These are phyloP conservation scores for Gymnoscopelus braueri DNA, from an alignment of 2,797 vertebrate genomes.

Conservation along the genomic window DNA sequence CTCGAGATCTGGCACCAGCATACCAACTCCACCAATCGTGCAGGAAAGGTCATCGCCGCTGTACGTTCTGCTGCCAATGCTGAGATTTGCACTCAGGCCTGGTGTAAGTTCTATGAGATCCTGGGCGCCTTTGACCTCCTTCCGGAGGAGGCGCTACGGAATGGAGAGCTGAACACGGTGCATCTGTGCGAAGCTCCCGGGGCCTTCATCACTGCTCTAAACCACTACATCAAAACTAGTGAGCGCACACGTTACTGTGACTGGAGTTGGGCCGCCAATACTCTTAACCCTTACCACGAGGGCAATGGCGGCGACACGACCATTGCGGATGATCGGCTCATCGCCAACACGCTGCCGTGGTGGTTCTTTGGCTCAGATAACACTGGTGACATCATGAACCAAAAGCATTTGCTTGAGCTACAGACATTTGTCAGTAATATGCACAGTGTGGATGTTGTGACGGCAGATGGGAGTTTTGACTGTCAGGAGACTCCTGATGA, in stretches of 20 bases:
- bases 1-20: constrained; percentile 93
- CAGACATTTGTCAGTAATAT: constrained; percentile 83
- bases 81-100: constrained; percentile 95
- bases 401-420: constrained; percentile 87
- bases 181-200: constrained; percentile 97
- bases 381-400: constrained; percentile 91
- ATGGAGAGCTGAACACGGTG: constrained; percentile 87
- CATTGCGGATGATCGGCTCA: constrained; percentile 91
- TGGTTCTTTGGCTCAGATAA: constrained; percentile 98
- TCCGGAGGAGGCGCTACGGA: constrained; percentile 81
- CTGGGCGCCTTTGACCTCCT: constrained; percentile 86
- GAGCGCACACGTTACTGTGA: constrained; percentile 79
- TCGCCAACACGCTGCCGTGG: constrained; percentile 89
- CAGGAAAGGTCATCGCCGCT: constrained; percentile 86
- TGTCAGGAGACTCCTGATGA: constrained; percentile 97
- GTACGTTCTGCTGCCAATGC: constrained; percentile 87
- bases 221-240: constrained; percentile 91
- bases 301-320: constrained; percentile 88
- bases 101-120: constrained; percentile 97
- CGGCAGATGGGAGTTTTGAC: constrained; percentile 97
- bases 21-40: constrained; percentile 93
- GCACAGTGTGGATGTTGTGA: constrained; percentile 87
- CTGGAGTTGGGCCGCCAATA: constrained; percentile 94
- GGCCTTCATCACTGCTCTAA: constrained; percentile 92
- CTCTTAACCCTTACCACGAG: constrained; percentile 94